phyloP scores from a whole-genome alignment of 2,113 vertebrate species.

The Scomber japonicus region DNA sequence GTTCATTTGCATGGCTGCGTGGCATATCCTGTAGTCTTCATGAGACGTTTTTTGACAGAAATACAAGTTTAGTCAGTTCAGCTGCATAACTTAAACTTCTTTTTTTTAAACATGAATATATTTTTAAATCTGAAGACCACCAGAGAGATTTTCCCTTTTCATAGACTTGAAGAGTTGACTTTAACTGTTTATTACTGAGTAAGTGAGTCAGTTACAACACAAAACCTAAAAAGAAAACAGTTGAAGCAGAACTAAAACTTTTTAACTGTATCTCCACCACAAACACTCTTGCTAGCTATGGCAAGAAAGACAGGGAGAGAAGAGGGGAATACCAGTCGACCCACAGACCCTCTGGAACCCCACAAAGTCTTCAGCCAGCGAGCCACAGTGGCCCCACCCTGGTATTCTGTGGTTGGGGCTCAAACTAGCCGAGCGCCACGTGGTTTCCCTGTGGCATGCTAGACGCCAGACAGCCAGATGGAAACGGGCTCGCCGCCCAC shows the following conservation, averaged over 20 bases:
- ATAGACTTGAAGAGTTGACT: background rate
- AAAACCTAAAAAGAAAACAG: constrained; percentile 19
- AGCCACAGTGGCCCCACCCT: constrained; percentile 73
- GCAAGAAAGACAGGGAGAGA: background rate
- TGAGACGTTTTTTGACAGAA: background rate
- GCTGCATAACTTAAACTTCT: too few relatives aligned
- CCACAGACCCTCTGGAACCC: constrained; percentile 26
- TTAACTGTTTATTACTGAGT: background rate
- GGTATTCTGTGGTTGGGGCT: constrained; percentile 73
- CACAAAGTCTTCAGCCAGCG: constrained; percentile 30
- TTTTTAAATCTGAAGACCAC: background rate
- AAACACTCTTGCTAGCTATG: constrained; percentile 13
- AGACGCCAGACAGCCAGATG: constrained; percentile 83
- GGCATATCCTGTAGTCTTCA: background rate
- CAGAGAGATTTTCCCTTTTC: background rate
- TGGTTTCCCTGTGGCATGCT: constrained; percentile 73
- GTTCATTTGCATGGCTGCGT: too few relatives aligned
- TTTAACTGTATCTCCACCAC: constrained; percentile 6
- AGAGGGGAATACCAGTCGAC: constrained; percentile 20
- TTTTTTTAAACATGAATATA: too few relatives aligned
- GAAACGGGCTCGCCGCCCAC: constrained; percentile 73
- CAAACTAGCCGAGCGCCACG: constrained; percentile 61
- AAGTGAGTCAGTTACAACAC: background rate
- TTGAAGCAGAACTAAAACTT: background rate
- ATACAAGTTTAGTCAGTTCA: background rate